Evolutionary conservation across 2,113 vertebrate species (phyloP).

Genomic region (Notarius quadriscutis): DNA sequence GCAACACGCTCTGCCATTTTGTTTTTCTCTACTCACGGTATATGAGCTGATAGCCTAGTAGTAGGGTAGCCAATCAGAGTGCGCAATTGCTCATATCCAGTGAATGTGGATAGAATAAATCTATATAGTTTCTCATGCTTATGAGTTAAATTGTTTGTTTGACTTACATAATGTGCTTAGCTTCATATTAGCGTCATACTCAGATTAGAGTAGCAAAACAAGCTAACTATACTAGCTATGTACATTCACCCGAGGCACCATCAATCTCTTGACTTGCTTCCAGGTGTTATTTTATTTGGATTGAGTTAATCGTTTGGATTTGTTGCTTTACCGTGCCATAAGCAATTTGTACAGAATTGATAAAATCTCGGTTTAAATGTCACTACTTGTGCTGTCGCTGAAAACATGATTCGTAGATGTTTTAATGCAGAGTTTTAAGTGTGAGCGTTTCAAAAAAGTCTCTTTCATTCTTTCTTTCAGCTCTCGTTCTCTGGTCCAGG

Average conservation of each 20-base stretch:
- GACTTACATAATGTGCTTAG: neutral
- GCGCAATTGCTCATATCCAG: too few relatives aligned
- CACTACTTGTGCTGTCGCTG: neutral
- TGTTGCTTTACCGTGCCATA: neutral
- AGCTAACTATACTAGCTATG: neutral
- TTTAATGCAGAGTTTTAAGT: neutral
- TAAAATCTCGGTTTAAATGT: neutral
- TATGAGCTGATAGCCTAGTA: too few relatives aligned
- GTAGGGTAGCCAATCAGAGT: too few relatives aligned
- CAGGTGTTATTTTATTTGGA: neutral
- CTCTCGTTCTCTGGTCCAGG: conserved; percentile 41
- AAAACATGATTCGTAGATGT: neutral
- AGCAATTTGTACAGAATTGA: neutral
- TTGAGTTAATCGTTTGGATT: neutral
- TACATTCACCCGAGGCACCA: neutral
- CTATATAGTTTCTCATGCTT: neutral
- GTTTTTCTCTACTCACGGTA: too few relatives aligned
- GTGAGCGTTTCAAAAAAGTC: conserved; percentile 26
- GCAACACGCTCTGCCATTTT: too few relatives aligned
- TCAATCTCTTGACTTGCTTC: neutral
- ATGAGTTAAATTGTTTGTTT: neutral
- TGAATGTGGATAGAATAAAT: too few relatives aligned
- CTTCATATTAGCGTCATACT: neutral
- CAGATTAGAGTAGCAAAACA: neutral
- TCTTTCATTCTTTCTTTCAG: neutral